These are phyloP conservation scores for Pterostichus niger DNA, from an alignment of 2,888 invertebrate genomes.

Conservation along the genomic window DNA sequence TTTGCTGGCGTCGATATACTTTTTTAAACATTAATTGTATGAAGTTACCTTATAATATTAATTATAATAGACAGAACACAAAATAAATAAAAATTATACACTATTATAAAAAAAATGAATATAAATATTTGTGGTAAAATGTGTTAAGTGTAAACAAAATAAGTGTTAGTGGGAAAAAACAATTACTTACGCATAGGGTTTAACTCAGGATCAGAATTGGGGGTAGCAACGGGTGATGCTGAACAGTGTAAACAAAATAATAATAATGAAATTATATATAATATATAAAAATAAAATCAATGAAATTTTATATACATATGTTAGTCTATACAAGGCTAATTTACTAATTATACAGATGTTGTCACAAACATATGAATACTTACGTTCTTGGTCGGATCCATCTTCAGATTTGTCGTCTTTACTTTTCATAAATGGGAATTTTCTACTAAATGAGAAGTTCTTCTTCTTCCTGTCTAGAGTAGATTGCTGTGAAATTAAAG, in stretches of 20 bases:
- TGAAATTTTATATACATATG: slow-evolving; percentile 59
- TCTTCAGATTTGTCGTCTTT: slow-evolving; percentile 99
- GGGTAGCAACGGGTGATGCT: slow-evolving; percentile 76
- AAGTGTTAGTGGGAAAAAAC: slow-evolving; percentile 66
- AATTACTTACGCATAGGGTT: slow-evolving; percentile 76
- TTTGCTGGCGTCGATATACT: too few species aligned
- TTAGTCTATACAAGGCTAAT: slow-evolving; percentile 62
- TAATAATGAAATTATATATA: slow-evolving; percentile 69
- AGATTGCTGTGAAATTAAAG: slow-evolving; percentile 85
- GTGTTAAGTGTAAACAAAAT: slow-evolving; percentile 3
- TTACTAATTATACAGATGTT: slow-evolving; percentile 51
- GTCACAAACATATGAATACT: slow-evolving; percentile 80
- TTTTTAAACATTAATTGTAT: too few species aligned
- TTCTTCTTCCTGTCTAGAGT: slow-evolving; percentile 98
- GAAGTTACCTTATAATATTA: too few species aligned
- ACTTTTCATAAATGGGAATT: slow-evolving; percentile 99
- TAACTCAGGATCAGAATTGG: slow-evolving; percentile 76
- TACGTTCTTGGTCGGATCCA: slow-evolving; percentile 98
- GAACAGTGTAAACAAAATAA: slow-evolving; percentile 74
- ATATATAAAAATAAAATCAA: slow-evolving; percentile 69
- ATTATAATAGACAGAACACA: not conserved
- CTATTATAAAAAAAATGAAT: slow-evolving; percentile 23
- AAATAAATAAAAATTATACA: not conserved
- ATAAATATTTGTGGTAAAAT: too few species aligned
- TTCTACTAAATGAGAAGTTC: slow-evolving; percentile 98